Base-by-base conservation (phyloP, 2,888 invertebrate species). In the Chloroclysta siterata region DNA sequence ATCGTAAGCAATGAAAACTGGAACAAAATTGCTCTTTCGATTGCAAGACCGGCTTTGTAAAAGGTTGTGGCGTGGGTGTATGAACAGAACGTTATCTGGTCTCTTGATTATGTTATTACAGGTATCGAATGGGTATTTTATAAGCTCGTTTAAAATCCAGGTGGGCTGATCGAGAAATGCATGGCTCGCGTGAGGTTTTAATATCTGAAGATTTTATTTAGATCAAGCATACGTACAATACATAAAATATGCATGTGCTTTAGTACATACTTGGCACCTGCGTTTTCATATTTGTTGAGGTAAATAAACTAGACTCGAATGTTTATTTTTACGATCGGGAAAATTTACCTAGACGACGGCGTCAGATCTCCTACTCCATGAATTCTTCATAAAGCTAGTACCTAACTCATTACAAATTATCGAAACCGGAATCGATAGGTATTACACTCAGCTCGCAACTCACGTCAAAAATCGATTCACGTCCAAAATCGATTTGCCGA, bases 401-500 rank as follows among this genome's bases (percentile, higher is more conserved):
- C 3, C 2, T 15, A 58, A 59, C 64, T 63, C 55, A 56, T 53
- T 22, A 10, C 47, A 44, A 51, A 52, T 11, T 17, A 50, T 55
- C 36, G 28, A 15, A 58, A 63, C 47, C 41, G 62, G 53, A 79
- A 80, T 82, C 77, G 72, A 80, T 79, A 1, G 11, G 4, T 39
- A 36, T 8, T 36, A 79, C 67, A 68, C 77, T 80, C 72, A 73
- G 71, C 72, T 82, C 70, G 29, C 80, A 60, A 22, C 36, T 33
- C 53, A 44, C 48, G 36, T 41, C 47, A 29, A 46, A 29, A 63
- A 57, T 63, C 63, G 53, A 63, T 57, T 57, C 89, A 89, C 89
- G 89, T 87, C 71, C 66, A 53, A 72, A 74, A 80, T 75, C 87
- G 80, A 89, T 89, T 88, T 87, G 85, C 84, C 76, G 84, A 82